A percentile compares a stretch with the other conserved stretches of the same genome.
phyloP scores from a whole-genome alignment of 2,797 vertebrate genomes.

The Tapera naevia region DNA sequence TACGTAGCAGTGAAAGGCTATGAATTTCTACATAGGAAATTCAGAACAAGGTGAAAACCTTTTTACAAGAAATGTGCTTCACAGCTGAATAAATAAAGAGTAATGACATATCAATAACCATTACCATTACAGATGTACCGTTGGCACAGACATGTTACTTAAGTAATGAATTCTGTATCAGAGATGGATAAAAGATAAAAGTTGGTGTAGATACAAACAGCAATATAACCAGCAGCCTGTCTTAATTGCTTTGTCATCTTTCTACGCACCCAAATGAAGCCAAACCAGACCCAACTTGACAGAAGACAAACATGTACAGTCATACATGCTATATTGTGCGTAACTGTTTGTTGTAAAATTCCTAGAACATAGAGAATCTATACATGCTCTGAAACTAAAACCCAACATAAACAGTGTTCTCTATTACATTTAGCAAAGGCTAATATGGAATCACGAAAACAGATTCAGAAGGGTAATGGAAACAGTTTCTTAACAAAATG shows the following conservation, averaged over 20 bases:
- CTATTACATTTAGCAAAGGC: constrained; percentile 22
- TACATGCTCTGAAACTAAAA: not conserved
- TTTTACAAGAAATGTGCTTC: constrained; percentile 30
- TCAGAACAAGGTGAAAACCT: constrained; percentile 19
- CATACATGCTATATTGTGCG: not conserved
- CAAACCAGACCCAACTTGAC: constrained; percentile 69
- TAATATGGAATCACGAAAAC: constrained; percentile 11
- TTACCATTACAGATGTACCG: not conserved
- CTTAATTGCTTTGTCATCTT: constrained; percentile 54
- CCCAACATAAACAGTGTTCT: not conserved
- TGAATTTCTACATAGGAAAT: constrained; percentile 60
- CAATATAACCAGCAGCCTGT: constrained; percentile 19
- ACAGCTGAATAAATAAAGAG: not conserved
- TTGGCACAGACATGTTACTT: constrained; percentile 20
- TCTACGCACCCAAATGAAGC: not conserved
- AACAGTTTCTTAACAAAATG: constrained; percentile 23
- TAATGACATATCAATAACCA: not conserved
- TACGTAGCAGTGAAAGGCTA: constrained; percentile 12
- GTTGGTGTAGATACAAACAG: not conserved
- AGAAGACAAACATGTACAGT: not conserved
- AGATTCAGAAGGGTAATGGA: constrained; percentile 29
- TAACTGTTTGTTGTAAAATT: not conserved
- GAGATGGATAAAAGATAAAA: not conserved
- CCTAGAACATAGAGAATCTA: not conserved
- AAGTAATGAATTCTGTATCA: constrained; percentile 14